Evolutionary conservation across 2,888 invertebrate species (phyloP).

Genomic region (Polyploca ridens): DNA sequence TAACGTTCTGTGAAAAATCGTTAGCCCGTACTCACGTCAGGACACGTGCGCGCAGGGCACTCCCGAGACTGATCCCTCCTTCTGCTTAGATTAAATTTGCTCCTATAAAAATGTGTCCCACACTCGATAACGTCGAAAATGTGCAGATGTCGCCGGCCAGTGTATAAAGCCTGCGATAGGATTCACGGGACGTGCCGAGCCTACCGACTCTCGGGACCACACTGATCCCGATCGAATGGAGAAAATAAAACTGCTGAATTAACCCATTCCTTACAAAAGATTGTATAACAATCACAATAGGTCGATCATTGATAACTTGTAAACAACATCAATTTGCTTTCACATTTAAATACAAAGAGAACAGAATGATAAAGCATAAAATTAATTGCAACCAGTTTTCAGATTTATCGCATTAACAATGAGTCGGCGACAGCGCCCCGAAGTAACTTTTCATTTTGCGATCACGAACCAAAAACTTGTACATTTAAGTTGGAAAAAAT

Average conservation of each 20-base stretch:
- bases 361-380: constrained; percentile 51
- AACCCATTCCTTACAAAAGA: not conserved
- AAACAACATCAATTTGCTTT: constrained; percentile 16
- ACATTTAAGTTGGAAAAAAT: constrained; percentile 76
- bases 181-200: constrained; percentile 68
- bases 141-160: constrained; percentile 78
- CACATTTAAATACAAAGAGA: constrained; percentile 33
- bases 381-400: constrained; percentile 55
- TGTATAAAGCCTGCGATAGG: constrained; percentile 75
- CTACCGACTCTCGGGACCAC: constrained; percentile 52
- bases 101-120: constrained; percentile 78
- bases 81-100: constrained; percentile 81
- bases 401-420: constrained; percentile 68
- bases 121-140: constrained; percentile 76
- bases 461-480: constrained; percentile 74
- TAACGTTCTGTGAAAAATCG: constrained; percentile 73
- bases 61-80: constrained; percentile 78
- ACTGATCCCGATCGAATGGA: constrained; percentile 33
- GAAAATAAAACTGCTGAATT: constrained; percentile 48
- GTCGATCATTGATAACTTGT: constrained; percentile 4
- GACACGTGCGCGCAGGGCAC: constrained; percentile 73
- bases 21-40: constrained; percentile 70
- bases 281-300: constrained; percentile 1
- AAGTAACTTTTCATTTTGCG: constrained; percentile 74
- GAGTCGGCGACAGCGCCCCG: constrained; percentile 69